These are phyloP conservation scores for Xyrichtys novacula DNA, from an alignment of 2,797 vertebrate genomes.

Conservation along the genomic window DNA sequence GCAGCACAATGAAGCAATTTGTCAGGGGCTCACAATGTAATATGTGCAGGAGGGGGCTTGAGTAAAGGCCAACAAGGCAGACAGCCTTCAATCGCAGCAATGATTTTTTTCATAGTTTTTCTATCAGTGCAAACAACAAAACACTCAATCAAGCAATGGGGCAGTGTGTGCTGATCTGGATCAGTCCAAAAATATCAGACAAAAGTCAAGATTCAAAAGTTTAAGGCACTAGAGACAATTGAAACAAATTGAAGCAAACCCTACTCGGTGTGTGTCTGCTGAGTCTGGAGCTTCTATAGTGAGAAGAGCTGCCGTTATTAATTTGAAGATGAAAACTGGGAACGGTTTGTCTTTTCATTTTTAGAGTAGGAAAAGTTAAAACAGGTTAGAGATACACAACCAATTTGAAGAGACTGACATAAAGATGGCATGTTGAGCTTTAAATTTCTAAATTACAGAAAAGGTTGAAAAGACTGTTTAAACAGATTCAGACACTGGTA, in stretches of 20 bases:
- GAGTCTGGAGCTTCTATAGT: background rate
- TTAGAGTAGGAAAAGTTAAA: background rate
- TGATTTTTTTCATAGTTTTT: slow-evolving; percentile 2
- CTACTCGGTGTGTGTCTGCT: background rate
- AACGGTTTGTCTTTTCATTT: too few species aligned
- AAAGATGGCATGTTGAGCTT: background rate
- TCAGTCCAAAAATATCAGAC: background rate
- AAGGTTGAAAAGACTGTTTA: background rate
- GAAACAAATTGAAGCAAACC: background rate
- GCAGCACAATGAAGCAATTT: slow-evolving; percentile 50
- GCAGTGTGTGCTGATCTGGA: background rate
- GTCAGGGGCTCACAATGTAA: slow-evolving; percentile 21
- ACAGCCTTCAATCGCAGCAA: slow-evolving; percentile 28
- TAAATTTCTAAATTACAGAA: background rate
- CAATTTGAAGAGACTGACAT: background rate
- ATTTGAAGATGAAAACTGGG: too few species aligned
- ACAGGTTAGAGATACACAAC: background rate
- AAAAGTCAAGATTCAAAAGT: too few species aligned
- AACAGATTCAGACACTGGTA: background rate
- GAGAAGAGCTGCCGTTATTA: background rate
- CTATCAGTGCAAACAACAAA: slow-evolving; percentile 18
- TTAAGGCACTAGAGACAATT: background rate
- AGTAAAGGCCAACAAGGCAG: slow-evolving; percentile 30
- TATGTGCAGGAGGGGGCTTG: slow-evolving; percentile 29
- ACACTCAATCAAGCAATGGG: slow-evolving; percentile 11